Percentiles rank a stretch among this genome's conserved stretches.
These are phyloP conservation scores for Avahi laniger DNA, from an alignment of 2,797 vertebrate species.

Conservation along the genomic window DNA sequence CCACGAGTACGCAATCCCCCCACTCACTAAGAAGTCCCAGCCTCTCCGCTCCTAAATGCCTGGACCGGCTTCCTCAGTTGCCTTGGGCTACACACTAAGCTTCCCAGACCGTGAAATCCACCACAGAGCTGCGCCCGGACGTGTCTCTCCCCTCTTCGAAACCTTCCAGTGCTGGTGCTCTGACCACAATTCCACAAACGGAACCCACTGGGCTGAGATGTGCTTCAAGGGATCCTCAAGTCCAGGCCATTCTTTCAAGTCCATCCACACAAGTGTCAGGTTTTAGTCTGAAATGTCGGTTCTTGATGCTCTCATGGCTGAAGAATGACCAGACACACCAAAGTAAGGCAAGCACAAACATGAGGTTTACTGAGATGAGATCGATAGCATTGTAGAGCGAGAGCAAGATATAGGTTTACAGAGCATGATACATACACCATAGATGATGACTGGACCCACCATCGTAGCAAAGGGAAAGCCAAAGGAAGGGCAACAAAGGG, in stretches of 20 bases:
- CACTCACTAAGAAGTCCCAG: not conserved
- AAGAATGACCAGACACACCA: no score
- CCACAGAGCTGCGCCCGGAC: not conserved
- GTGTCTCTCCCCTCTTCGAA: not conserved
- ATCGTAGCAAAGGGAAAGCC: no score
- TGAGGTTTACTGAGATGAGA: no score
- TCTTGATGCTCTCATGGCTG: no score
- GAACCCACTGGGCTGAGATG: not conserved
- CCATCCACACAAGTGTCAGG: not conserved
- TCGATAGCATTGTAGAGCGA: no score
- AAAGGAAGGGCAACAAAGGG: no score
- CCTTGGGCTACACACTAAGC: not conserved
- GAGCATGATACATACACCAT: no score
- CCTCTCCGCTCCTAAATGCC: not conserved
- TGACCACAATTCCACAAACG: not conserved
- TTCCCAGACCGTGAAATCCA: not conserved
- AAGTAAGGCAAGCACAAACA: no score
- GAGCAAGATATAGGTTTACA: no score
- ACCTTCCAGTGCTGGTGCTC: not conserved
- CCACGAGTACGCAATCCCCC: fast-evolving
- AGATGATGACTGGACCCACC: no score
- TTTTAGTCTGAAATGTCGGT: no score
- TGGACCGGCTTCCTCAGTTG: not conserved
- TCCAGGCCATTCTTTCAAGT: not conserved
- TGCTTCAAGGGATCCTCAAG: not conserved